Evolutionary conservation across 2,113 vertebrate species (phyloP).

Genomic region (Dermatemys mawii): DNA sequence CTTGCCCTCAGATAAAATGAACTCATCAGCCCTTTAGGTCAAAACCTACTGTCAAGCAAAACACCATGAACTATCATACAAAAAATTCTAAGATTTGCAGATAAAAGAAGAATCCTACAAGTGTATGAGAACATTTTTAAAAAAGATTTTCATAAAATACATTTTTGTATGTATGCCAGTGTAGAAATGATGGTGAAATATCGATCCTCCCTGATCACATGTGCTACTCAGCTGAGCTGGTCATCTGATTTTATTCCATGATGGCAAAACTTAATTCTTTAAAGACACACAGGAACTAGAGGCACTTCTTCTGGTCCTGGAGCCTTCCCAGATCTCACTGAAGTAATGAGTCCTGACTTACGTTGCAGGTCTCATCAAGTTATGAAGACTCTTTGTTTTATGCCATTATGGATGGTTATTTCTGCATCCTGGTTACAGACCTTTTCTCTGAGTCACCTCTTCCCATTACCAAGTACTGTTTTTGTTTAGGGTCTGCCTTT

Average conservation of each 20-base stretch:
- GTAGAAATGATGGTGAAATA: background rate
- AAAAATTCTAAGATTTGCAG: too few relatives aligned
- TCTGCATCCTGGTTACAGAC: background rate
- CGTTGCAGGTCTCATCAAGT: fast-evolving
- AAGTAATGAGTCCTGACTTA: background rate
- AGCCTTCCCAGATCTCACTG: background rate
- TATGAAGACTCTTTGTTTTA: background rate
- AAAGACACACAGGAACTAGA: background rate
- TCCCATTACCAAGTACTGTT: background rate
- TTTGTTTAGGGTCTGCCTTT: background rate
- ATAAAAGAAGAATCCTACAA: too few relatives aligned
- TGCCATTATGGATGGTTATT: background rate
- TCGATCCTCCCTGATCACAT: background rate
- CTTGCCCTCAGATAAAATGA: too few relatives aligned
- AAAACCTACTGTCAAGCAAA: too few relatives aligned
- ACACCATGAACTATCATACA: too few relatives aligned
- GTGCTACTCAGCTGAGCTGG: background rate
- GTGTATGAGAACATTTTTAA: background rate
- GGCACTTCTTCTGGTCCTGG: background rate
- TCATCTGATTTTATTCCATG: background rate
- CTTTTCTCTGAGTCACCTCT: background rate
- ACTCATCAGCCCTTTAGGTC: too few relatives aligned
- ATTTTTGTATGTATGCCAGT: background rate
- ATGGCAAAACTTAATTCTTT: background rate
- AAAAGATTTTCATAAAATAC: background rate